Evolutionary conservation across 2,888 invertebrate genomes (phyloP).

Genomic region (Notodonta ziczac): DNA sequence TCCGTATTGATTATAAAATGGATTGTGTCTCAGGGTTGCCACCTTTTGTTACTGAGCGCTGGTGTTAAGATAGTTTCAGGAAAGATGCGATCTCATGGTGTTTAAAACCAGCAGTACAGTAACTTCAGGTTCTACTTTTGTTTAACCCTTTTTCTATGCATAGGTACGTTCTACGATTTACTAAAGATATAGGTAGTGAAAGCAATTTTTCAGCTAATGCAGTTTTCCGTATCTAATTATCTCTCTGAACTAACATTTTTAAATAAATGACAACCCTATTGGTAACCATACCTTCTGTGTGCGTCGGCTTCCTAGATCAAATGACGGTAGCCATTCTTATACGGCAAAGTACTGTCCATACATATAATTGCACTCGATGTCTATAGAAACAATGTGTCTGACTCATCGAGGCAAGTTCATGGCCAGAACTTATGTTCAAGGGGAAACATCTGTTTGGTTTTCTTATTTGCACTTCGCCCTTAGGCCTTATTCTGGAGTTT

Average conservation of each 20-base stretch:
- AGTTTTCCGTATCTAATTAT: neutral
- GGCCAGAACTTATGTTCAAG: neutral
- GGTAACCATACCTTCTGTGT: conserved; percentile 26
- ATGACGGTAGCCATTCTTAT: conserved; percentile 20
- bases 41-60: conserved; percentile 10
- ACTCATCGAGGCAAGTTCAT: conserved; percentile 7
- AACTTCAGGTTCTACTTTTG: too few relatives aligned
- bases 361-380: conserved; percentile 1
- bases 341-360: neutral
- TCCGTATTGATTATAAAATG: neutral
- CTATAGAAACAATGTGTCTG: conserved; percentile 1
- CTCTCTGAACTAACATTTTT: too few relatives aligned
- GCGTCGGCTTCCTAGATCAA: conserved; percentile 39
- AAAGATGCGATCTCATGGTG: too few relatives aligned
- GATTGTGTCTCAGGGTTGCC: neutral
- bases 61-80: too few relatives aligned
- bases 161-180: too few relatives aligned
- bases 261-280: conserved; percentile 31
- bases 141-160: too few relatives aligned
- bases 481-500: neutral
- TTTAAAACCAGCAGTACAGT: too few relatives aligned
- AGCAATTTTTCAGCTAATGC: neutral
- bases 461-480: conserved; percentile 2
- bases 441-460: conserved; percentile 2
- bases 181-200: too few relatives aligned